These are phyloP conservation scores for Leptura quadrifasciata DNA, from an alignment of 2,888 invertebrate species.

Conservation along the genomic window DNA sequence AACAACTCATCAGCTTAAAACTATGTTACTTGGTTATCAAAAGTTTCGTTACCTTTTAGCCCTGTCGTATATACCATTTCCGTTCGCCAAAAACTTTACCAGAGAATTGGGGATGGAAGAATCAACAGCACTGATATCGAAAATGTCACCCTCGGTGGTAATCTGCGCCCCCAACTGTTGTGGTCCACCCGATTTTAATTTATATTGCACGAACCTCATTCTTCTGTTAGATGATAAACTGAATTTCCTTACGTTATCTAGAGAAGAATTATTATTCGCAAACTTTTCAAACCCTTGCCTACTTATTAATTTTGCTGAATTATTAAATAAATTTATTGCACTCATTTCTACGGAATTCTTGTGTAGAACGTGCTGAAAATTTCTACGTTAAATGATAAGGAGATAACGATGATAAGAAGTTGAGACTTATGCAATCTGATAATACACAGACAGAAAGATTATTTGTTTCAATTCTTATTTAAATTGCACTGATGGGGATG, in stretches of 20 bases:
- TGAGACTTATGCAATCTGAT: conserved; percentile 29
- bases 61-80: conserved; percentile 74
- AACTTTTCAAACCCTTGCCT: conserved; percentile 9
- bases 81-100: conserved; percentile 76
- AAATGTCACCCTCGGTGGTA: conserved; percentile 79
- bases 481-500: background rate
- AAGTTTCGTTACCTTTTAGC: conserved; percentile 75
- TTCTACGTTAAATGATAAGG: conserved; percentile 5
- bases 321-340: conserved; percentile 18
- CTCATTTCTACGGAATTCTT: conserved; percentile 25
- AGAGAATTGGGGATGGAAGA: conserved; percentile 76
- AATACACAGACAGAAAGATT: background rate
- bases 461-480: conserved; percentile 24
- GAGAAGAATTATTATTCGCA: background rate
- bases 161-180: conserved; percentile 80
- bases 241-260: conserved; percentile 61
- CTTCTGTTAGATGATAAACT: conserved; percentile 66
- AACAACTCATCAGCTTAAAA: conserved; percentile 11
- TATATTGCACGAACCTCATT: conserved; percentile 86
- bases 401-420: conserved; percentile 8
- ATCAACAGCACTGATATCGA: conserved; percentile 78
- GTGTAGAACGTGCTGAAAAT: background rate
- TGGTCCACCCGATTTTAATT: conserved; percentile 76
- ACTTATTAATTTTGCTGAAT: conserved; percentile 1
- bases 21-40: background rate